phyloP scores from a whole-genome alignment of 2,888 invertebrate species.

The Physocephala rufipes region DNA sequence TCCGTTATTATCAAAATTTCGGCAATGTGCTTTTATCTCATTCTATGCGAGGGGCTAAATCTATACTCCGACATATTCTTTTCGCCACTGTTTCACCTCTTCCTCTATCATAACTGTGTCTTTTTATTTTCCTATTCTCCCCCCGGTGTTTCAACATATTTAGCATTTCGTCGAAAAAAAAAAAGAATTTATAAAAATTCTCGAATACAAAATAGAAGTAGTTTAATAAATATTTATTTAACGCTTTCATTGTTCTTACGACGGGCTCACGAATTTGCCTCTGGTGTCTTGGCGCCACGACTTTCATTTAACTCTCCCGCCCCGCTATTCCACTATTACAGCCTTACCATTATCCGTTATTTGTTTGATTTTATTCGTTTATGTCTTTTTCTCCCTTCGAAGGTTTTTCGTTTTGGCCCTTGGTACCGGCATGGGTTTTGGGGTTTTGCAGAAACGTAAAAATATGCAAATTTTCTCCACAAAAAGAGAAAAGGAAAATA shows the following conservation, averaged over 20 bases:
- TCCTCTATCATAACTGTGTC: background rate
- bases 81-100: too few species aligned
- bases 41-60: too few species aligned
- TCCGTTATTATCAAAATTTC: too few species aligned
- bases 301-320: constrained; percentile 17
- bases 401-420: constrained; percentile 2
- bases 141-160: background rate
- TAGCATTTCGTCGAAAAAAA: background rate
- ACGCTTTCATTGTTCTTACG: constrained; percentile 32
- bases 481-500: too few species aligned
- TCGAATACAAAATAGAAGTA: constrained; percentile 30
- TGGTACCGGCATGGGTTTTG: background rate
- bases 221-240: constrained; percentile 42
- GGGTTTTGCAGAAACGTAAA: constrained; percentile 19
- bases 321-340: too few species aligned
- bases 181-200: too few species aligned
- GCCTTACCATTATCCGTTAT: constrained; percentile 12
- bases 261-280: constrained; percentile 38
- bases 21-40: too few species aligned
- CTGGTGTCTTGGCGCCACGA: constrained; percentile 28
- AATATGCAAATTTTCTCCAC: constrained; percentile 33
- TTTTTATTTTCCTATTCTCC: constrained; percentile 7
- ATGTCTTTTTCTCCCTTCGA: background rate
- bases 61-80: too few species aligned
- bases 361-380: constrained; percentile 14